These are phyloP conservation scores for Drosophila takahashii DNA, from an alignment of 1,140 invertebrate species.

Conservation along the genomic window DNA sequence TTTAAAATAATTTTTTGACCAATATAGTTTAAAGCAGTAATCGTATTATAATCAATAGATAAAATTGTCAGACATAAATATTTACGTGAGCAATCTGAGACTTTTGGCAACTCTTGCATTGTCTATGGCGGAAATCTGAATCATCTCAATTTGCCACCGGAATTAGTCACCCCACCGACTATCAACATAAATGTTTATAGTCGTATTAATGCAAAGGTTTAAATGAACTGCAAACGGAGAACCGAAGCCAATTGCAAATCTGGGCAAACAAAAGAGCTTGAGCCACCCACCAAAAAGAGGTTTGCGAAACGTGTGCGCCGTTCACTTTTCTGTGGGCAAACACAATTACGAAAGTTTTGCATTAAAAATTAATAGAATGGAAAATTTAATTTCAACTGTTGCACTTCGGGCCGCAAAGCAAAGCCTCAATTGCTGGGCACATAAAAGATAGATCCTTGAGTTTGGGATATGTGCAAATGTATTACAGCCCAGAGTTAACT, in stretches of 20 bases:
- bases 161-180: conserved; percentile 18
- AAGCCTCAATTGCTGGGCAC: conserved; percentile 25
- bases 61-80: background rate
- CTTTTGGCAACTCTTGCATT: conserved; percentile 3
- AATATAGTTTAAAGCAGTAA: no score
- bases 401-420: conserved; percentile 26
- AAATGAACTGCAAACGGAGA: conserved; percentile 33
- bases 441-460: conserved; percentile 32
- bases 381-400: conserved; percentile 53
- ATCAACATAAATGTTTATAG: conserved; percentile 11
- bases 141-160: conserved; percentile 15
- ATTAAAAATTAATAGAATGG: conserved; percentile 69
- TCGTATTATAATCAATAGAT: background rate
- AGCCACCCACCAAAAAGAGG: conserved; percentile 38
- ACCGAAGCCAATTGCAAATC: conserved; percentile 32
- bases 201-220: conserved; percentile 13
- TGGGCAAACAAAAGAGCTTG: conserved; percentile 33
- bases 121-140: conserved; percentile 8
- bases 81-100: background rate
- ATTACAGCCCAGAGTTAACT: background rate
- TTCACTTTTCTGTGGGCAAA: conserved; percentile 67
- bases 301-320: conserved; percentile 57
- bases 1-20: no score
- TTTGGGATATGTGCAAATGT: background rate
- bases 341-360: conserved; percentile 73